Evolutionary conservation across 2,113 vertebrate genomes (phyloP), one percentile per base, ranked within the genome.

Genomic region (Triplophysa rosa): DNA sequence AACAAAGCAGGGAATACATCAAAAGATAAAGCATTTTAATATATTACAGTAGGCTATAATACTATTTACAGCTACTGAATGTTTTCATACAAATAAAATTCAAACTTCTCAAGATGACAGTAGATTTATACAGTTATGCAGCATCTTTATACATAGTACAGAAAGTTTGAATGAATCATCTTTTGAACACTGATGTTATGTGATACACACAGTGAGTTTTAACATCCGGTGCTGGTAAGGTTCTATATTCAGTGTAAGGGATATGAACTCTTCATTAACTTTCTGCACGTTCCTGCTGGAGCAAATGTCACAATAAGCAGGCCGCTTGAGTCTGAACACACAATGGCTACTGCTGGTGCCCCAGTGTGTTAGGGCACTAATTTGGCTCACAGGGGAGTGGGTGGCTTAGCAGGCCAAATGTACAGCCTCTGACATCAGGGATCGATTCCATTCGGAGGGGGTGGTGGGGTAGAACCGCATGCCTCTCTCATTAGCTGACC

Each of bases 401-500:
- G 79, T 76, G 82, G 84, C 85, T 87, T 81, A 85, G 76, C 54
- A 77, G 86, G 77, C 84, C 84, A 87, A 88, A 88, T 84, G 86
- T 77, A 86, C 84, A 81, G 83, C 85, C 87, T 90, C 88, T 91
- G 89, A 91, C 88, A 89, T 86, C 69, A 86, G 84, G 82, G 84
- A 91, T 92, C 90, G 86, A 91, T 93, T 84, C 79, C 74, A 75
- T 80, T 83, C 80, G 83, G 49, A 72, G 72, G 49, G n/a, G 29
- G 45, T 67, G 71, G 75, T 9, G 64, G 79, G 74, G 84, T 67
- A 81, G 82, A 74, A 29, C 47, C 73, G 84, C 82, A 77, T 87
- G 88, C 69, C 75, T 78, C 77, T 82, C 87, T 93, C 88, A 92
- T 91, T 91, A 92, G 84, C 84, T 86, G 84, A 84, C 84, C 83